Conservation (phyloP, 2,113 vertebrate species). For the Numida meleagris region DNA sequence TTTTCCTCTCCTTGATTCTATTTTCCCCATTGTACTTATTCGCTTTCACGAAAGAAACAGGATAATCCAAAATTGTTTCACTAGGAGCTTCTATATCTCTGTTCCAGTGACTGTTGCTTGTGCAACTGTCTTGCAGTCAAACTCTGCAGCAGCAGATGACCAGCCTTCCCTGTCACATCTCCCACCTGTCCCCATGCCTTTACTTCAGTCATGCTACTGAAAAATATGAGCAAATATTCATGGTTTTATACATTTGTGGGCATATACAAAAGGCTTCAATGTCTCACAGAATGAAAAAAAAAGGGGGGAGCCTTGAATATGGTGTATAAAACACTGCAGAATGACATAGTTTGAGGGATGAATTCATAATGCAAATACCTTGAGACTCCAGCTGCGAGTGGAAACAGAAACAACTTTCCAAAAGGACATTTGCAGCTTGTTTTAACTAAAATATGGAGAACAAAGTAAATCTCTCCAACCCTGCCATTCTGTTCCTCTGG, state of each 20-base stretch:
- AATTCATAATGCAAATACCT: neutral
- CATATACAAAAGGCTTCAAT: neutral
- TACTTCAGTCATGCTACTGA: neutral
- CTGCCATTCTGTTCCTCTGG: neutral
- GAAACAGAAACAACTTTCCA: neutral
- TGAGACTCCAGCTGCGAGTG: neutral
- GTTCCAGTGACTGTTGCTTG: neutral
- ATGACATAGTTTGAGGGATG: neutral
- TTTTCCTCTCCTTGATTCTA: neutral
- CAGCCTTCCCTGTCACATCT: neutral
- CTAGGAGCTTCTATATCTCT: neutral
- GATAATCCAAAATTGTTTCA: neutral
- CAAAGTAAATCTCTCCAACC: neutral
- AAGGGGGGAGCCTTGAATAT: neutral
- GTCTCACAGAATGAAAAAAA: neutral
- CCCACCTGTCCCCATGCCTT: accelerated
- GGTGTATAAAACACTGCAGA: neutral
- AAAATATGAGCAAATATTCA: neutral
- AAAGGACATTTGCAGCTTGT: slow-evolving; percentile 1
- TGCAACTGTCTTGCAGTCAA: neutral
- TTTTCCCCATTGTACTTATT: neutral
- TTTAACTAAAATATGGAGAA: neutral
- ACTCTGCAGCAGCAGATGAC: accelerated
- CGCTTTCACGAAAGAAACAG: neutral
- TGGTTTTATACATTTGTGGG: accelerated